phyloP scores from a whole-genome alignment of 1,140 invertebrate species.

The Pseudomyrmex gracilis region DNA sequence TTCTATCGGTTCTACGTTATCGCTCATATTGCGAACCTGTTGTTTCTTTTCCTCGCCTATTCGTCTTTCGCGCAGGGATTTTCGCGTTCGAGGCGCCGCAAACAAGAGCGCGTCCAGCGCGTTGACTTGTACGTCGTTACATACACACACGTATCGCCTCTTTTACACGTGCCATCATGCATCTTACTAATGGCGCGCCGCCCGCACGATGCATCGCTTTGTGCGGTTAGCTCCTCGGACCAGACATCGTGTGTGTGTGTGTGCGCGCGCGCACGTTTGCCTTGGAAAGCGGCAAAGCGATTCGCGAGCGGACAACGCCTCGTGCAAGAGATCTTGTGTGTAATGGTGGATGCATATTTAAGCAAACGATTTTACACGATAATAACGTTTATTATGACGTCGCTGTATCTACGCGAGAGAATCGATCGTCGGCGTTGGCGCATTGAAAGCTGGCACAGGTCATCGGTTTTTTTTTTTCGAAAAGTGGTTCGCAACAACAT shows the following conservation, averaged over 20 bases:
- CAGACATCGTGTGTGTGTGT: no score
- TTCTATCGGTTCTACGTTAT: no score
- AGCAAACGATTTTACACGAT: constrained; percentile 16
- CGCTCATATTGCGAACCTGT: neutral
- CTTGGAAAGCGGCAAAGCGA: constrained; percentile 26
- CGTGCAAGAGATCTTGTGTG: neutral
- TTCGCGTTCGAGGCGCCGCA: neutral
- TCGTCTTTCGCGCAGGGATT: constrained; percentile 7
- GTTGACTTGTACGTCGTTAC: neutral
- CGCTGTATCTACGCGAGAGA: neutral
- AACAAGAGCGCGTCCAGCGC: neutral
- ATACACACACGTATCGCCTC: neutral
- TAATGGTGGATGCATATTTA: constrained; percentile 21
- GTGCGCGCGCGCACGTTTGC: no score
- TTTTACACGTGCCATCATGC: constrained; percentile 41
- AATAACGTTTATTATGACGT: neutral
- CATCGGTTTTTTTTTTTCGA: no score
- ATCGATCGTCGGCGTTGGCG: neutral
- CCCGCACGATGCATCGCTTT: constrained; percentile 59
- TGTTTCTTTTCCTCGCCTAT: neutral
- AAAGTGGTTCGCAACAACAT: no score
- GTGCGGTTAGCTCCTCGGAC: constrained; percentile 30
- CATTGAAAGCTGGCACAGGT: no score
- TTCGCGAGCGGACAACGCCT: neutral
- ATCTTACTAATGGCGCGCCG: constrained; percentile 62